Percentiles rank a stretch among this genome's conserved stretches.
phyloP scores from a whole-genome alignment of 1,140 invertebrate genomes.

The Pseudobourletiella spinata region DNA sequence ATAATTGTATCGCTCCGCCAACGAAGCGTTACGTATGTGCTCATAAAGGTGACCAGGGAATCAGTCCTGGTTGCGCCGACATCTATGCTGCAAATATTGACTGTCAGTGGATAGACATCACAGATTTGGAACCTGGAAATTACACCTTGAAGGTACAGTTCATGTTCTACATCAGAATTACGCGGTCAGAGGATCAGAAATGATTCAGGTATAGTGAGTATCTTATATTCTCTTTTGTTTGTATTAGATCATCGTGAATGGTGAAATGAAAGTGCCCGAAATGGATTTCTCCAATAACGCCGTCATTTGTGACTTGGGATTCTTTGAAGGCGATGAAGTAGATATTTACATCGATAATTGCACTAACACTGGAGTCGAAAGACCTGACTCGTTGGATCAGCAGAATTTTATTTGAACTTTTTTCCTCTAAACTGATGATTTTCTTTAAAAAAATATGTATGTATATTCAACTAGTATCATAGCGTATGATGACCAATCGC shows the following conservation, averaged over 20 bases:
- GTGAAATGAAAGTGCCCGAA: constrained; percentile 75
- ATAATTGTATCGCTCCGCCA: constrained; percentile 68
- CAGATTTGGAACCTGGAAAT: constrained; percentile 71
- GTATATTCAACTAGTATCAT: no score
- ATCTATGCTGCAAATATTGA: constrained; percentile 89
- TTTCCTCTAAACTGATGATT: no score
- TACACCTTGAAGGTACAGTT: constrained; percentile 83
- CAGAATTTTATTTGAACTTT: no score
- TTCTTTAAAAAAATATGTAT: no score
- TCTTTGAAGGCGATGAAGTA: constrained; percentile 62
- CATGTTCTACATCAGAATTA: no score
- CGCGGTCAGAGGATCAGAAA: no score
- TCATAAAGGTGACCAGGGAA: constrained; percentile 89
- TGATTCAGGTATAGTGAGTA: no score
- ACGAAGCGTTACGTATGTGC: constrained; percentile 68
- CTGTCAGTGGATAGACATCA: constrained; percentile 95
- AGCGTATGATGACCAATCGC: no score
- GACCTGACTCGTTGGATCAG: no score
- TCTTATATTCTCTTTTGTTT: no score
- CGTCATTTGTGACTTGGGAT: constrained; percentile 67
- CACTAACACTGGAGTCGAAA: constrained; percentile 51
- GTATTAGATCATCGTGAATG: constrained; percentile 72
- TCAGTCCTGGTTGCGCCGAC: constrained; percentile 89
- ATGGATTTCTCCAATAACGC: constrained; percentile 85
- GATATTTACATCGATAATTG: constrained; percentile 67